Evolutionary conservation across 2,113 vertebrate species (phyloP).

Genomic region (Myotis lucifugus): DNA sequence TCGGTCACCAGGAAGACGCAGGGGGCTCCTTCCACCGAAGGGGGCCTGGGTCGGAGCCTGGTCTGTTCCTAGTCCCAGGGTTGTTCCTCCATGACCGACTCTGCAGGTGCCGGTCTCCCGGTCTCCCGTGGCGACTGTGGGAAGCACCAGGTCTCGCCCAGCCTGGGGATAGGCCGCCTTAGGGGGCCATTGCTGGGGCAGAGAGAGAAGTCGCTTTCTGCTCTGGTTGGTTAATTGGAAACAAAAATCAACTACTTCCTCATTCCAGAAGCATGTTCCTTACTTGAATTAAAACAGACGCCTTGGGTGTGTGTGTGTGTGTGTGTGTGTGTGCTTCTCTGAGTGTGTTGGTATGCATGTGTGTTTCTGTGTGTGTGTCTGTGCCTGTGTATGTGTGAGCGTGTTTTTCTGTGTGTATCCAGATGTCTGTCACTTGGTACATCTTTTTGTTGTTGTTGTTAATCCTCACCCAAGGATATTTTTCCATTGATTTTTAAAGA

Average conservation of each 20-base stretch:
- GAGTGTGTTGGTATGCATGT: neutral
- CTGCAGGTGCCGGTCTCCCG: too few species aligned
- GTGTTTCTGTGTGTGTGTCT: too few species aligned
- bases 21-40: neutral
- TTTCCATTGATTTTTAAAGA: too few species aligned
- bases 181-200: neutral
- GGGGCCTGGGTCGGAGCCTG: neutral
- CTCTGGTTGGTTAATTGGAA: neutral
- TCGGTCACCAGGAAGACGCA: neutral
- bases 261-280: neutral
- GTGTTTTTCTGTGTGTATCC: neutral
- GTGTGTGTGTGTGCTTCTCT: neutral
- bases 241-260: neutral
- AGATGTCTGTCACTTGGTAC: neutral
- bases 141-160: too few species aligned
- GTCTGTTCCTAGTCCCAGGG: too few species aligned
- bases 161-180: too few species aligned
- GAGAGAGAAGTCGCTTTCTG: neutral
- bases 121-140: fast-evolving
- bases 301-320: neutral
- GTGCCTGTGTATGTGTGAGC: neutral
- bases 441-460: neutral
- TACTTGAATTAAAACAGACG: neutral
- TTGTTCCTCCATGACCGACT: too few species aligned
- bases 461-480: too few species aligned